phyloP scores from a whole-genome alignment of 2,888 invertebrate genomes.

The Perizoma affinitatum region DNA sequence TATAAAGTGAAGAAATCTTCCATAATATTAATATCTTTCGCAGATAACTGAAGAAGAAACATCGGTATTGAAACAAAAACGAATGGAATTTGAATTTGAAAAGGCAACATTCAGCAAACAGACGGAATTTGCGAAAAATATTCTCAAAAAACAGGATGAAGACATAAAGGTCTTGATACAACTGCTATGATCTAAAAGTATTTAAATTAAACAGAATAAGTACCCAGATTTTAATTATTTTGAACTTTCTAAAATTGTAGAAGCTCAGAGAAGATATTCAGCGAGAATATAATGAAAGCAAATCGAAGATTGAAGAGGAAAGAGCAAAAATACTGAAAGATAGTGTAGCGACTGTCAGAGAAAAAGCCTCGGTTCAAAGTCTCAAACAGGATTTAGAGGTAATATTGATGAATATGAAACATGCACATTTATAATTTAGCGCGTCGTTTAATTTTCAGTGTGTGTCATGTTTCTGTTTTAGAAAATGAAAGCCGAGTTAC shows the following conservation, averaged over 20 bases:
- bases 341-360: slow-evolving; percentile 61
- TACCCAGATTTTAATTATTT: background rate
- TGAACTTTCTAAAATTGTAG: slow-evolving; percentile 45
- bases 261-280: slow-evolving; percentile 71
- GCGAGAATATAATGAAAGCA: slow-evolving; percentile 73
- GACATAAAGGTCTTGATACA: slow-evolving; percentile 78
- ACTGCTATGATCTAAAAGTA: background rate
- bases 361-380: slow-evolving; percentile 66
- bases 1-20: too few relatives aligned
- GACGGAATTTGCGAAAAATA: slow-evolving; percentile 82
- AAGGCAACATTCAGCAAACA: slow-evolving; percentile 85
- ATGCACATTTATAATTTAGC: background rate
- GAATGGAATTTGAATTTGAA: slow-evolving; percentile 85
- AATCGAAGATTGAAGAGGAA: slow-evolving; percentile 69
- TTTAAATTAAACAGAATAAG: slow-evolving; percentile 1
- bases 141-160: slow-evolving; percentile 84
- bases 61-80: slow-evolving; percentile 80
- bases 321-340: slow-evolving; percentile 65
- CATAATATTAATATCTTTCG: slow-evolving; percentile 19
- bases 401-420: slow-evolving; percentile 8
- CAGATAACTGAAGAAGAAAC: slow-evolving; percentile 79
- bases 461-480: slow-evolving; percentile 36
- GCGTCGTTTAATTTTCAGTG: background rate
- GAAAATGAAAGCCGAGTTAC: slow-evolving; percentile 75
- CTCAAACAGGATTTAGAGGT: slow-evolving; percentile 75